A percentile compares a stretch with the other conserved stretches of the same genome.
Evolutionary conservation across 1,140 invertebrate genomes (phyloP).

Genomic region (Bicyclus anynana): DNA sequence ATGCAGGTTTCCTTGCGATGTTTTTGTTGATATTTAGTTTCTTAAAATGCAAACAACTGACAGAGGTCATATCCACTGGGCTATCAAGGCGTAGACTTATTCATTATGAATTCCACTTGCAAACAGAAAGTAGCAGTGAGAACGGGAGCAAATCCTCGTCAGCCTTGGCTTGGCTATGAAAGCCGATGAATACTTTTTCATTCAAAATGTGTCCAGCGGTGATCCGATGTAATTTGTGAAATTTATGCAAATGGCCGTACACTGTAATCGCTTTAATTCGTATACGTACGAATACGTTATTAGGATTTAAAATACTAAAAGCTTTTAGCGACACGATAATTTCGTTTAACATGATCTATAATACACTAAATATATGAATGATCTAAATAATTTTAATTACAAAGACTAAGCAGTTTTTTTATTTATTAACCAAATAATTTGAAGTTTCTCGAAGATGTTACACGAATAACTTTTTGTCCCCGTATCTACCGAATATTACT

Average conservation of each 20-base stretch:
- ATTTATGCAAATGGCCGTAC: constrained; percentile 15
- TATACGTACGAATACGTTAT: neutral
- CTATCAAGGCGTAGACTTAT: too few species aligned
- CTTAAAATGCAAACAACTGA: too few species aligned
- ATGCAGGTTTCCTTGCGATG: too few species aligned
- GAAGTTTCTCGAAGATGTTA: too few species aligned
- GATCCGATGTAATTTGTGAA: constrained; percentile 21
- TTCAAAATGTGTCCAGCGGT: constrained; percentile 18
- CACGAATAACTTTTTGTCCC: too few species aligned
- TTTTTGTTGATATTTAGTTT: too few species aligned
- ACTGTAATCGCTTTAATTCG: constrained; percentile 12
- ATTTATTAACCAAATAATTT: too few species aligned
- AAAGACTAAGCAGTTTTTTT: too few species aligned
- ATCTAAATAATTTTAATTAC: too few species aligned
- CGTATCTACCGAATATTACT: too few species aligned
- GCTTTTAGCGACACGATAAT: neutral
- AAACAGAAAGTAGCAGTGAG: constrained; percentile 36
- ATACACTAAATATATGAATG: too few species aligned
- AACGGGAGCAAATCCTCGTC: constrained; percentile 39
- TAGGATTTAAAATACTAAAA: neutral
- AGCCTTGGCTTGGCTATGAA: constrained; percentile 48
- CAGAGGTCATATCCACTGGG: too few species aligned
- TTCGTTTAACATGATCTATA: neutral
- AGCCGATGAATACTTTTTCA: constrained; percentile 30
- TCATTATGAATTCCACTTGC: constrained; percentile 29